Evolutionary conservation across 92 coral and sea anemone species (phyloP), one percentile per base, ranked within the genome.

Genomic region (Virgularia gustaviana): DNA sequence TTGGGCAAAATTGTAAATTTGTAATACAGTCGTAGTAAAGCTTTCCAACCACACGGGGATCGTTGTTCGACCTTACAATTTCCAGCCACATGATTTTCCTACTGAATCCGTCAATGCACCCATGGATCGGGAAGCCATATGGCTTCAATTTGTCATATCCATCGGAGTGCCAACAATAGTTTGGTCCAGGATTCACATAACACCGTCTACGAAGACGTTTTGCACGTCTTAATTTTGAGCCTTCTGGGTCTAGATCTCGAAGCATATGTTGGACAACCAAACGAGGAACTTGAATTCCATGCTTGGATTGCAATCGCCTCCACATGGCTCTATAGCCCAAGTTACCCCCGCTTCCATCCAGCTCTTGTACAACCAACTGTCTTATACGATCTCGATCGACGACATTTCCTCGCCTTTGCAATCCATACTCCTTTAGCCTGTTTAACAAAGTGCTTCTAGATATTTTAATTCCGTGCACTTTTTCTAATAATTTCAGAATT

Each of bases 241-340:
- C 62, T 16, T 55, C 62, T 55, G 34, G 62, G n/a, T 55, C 25
- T 5, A 55, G 9, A 33, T 55, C 39, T 7, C 34, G 30, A 16
- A 53, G 60, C 19, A 53, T 53, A 9, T 12, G 25, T 55, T 55
- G 62, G 4, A 60, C 67, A 12, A 60, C 20, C 7, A 60, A 23
- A 31, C 67, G 35, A 27, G 62, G 62, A 4, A 55, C 62, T 25
- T 55, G 9, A 23, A 55, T 27, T 3, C 35, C 62, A 55, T 55
- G 25, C 35, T 55, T 55, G 2, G 62, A 55, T 4, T 19, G 62
- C 31, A 55, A 5, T 19, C 62, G 0, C n/a, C n/a, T 55, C 62
- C 62, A 55, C 62, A 55, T 55, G 0, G 62, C 62, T 19, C 62
- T 55, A 25, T 55, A 55, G 12, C 62, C 62, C 4, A 55, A 19